A percentile compares a stretch with the other conserved stretches of the same genome.
Conservation (phyloP, 2,113 vertebrate genomes). For the Xiphorhynchus elegans region DNA sequence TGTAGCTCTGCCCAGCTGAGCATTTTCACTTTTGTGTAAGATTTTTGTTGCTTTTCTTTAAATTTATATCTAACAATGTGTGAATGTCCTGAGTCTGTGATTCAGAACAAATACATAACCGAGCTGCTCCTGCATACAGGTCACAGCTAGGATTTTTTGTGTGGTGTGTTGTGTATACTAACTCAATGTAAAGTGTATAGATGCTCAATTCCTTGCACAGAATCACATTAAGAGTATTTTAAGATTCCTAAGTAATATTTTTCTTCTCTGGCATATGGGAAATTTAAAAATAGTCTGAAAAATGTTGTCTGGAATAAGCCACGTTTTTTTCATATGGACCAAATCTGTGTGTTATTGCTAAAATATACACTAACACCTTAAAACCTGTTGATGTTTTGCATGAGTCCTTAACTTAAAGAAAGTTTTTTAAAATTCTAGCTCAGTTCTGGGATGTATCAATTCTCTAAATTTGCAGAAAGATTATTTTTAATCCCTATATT, state of each 20-base stretch:
- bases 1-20: background rate
- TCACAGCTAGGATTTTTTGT: background rate
- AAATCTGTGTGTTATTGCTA: background rate
- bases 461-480: background rate
- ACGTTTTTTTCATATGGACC: background rate
- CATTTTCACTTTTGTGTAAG: background rate
- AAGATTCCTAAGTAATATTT: background rate
- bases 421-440: background rate
- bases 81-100: background rate
- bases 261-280: background rate
- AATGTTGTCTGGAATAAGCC: background rate
- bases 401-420: background rate
- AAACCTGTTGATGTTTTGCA: background rate
- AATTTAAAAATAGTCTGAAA: background rate
- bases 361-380: background rate
- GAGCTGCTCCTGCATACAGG: background rate
- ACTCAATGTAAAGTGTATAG: background rate
- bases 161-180: background rate
- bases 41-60: background rate
- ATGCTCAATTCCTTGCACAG: background rate
- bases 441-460: background rate
- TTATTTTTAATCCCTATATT: background rate
- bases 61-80: background rate
- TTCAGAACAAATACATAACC: background rate
- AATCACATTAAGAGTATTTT: background rate